A percentile compares a stretch with the other conserved stretches of the same genome.
phyloP scores from a whole-genome alignment of 2,113 vertebrate species.

The Corvus moneduloides region DNA sequence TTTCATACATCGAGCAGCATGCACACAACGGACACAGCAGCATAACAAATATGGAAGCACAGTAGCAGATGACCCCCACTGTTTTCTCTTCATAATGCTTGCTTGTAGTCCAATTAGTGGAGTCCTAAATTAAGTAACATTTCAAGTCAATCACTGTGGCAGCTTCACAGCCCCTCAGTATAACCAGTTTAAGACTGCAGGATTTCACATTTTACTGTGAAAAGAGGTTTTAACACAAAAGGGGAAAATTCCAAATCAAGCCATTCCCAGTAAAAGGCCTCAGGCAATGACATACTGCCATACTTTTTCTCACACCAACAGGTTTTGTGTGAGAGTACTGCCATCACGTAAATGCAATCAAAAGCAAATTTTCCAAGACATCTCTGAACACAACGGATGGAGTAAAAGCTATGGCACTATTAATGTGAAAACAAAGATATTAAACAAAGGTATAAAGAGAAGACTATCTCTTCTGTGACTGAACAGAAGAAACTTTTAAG shows the following conservation, averaged over 20 bases:
- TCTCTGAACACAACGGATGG: background rate
- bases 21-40: constrained; percentile 23
- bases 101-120: background rate
- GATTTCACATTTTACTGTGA: background rate
- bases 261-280: background rate
- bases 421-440: background rate
- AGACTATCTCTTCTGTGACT: background rate
- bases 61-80: background rate
- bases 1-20: constrained; percentile 7
- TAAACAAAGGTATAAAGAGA: background rate
- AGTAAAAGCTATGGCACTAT: background rate
- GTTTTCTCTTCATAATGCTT: background rate
- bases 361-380: background rate
- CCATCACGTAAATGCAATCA: background rate
- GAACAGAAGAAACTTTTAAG: background rate
- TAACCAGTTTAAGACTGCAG: background rate
- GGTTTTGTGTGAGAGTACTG: background rate
- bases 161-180: background rate
- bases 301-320: background rate
- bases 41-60: background rate
- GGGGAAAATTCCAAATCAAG: background rate
- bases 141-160: background rate
- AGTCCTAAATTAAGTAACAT: background rate
- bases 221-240: background rate
- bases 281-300: background rate